Base-by-base conservation (phyloP, 1,140 invertebrate species). In the Platyura marginata region DNA sequence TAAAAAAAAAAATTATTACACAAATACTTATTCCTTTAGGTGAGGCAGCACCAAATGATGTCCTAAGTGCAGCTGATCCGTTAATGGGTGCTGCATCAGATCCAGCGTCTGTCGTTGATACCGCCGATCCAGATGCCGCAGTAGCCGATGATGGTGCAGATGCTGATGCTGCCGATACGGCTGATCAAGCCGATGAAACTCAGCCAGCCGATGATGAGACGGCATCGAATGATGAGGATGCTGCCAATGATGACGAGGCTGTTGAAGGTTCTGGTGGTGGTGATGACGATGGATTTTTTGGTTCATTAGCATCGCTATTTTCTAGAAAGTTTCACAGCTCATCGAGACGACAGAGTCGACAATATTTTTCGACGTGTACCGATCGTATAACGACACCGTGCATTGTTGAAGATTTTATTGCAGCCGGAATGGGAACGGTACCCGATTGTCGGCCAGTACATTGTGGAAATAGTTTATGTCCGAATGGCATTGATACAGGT, bases 381-480 rank as follows among this genome's bases (percentile, higher is more conserved):
- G 80, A 87, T 53, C 67, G 77, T 32, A 72, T 86, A 34, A 72
- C 81, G 2, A 75, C 85, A 58, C 80, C 81, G 0, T 86, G 82
- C 51, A 81, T 85, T 49, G 76, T 78, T 36, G 81, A 86, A 51
- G 82, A 86, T 55, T 81, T 86, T 53, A 69, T 85, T 42, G 72
- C 73, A 62, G 80, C 81, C 20, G 44, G 36, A 13, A 16, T 18
- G 3, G 54, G 58, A 0, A 43, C 52, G 21, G 51, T 53, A 1
- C 51, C 53, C 22, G 54, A 55, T 0, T 61, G 59, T 42, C 53
- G 57, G 32, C 70, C 83, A 5, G 70, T 80, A 32, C 81, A 81
- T 49, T 87, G 82, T 51, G 82, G 82, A 9, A 69, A 62, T 41
- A 70, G 71, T 13, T 69, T 85, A 44, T 87, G 81, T 52, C 56